phyloP scores from a whole-genome alignment of 2,888 invertebrate species.

The Esperia sulphurella region DNA sequence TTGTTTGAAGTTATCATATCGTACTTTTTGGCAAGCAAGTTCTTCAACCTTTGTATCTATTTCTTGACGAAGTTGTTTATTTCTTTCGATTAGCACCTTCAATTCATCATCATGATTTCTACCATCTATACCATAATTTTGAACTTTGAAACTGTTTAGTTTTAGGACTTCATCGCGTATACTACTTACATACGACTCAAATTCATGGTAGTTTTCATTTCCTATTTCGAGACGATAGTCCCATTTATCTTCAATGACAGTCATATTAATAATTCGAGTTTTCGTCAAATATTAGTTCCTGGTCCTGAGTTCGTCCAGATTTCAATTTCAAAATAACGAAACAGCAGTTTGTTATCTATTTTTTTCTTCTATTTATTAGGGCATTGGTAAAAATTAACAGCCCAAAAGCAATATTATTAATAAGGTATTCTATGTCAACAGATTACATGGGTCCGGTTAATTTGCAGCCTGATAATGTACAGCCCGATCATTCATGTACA shows the following conservation, averaged over 20 bases:
- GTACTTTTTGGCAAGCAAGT: slow-evolving; percentile 38
- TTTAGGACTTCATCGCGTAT: slow-evolving; percentile 31
- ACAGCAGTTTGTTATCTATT: no score
- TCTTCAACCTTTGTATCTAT: slow-evolving; percentile 49
- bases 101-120: slow-evolving; percentile 49
- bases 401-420: no score
- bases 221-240: slow-evolving; percentile 29
- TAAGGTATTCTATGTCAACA: no score
- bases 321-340: no score
- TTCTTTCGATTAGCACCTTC: slow-evolving; percentile 41
- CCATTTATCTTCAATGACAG: slow-evolving; percentile 45
- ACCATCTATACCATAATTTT: slow-evolving; percentile 27
- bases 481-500: no score
- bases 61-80: slow-evolving; percentile 46
- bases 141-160: slow-evolving; percentile 34
- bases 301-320: no score
- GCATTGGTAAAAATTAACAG: no score
- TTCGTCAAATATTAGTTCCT: no score
- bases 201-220: slow-evolving; percentile 26
- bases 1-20: slow-evolving; percentile 55
- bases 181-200: slow-evolving; percentile 30
- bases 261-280: slow-evolving; percentile 27
- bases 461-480: no score
- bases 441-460: no score
- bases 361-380: no score